These are phyloP conservation scores for Pteronotus mesoamericanus DNA, from an alignment of 2,797 vertebrate genomes.

Conservation along the genomic window DNA sequence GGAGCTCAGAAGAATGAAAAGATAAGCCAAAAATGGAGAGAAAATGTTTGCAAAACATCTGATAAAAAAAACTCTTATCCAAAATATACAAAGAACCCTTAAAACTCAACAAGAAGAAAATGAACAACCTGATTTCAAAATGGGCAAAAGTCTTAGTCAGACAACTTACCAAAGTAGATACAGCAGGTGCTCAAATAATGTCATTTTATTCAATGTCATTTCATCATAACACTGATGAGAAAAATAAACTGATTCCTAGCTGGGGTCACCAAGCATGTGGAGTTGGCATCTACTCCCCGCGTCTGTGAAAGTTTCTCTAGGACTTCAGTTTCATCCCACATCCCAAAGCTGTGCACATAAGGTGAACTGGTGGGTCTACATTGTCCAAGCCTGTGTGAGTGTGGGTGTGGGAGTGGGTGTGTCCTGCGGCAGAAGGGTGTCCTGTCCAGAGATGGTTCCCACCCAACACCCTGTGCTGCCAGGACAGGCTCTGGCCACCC, in stretches of 20 bases:
- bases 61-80: background rate
- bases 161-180: background rate
- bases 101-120: background rate
- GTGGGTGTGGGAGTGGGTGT: background rate
- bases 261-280: background rate
- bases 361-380: background rate
- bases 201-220: background rate
- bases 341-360: background rate
- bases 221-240: background rate
- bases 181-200: background rate
- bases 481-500: background rate
- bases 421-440: background rate
- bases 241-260: background rate
- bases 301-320: background rate
- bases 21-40: background rate
- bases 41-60: background rate
- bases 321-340: background rate
- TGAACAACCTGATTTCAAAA: background rate
- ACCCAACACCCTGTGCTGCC: background rate
- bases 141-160: background rate
- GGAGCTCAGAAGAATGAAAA: background rate
- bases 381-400: background rate
- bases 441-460: background rate
- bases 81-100: background rate
- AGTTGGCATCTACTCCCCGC: background rate